A percentile compares a stretch with the other conserved stretches of the same genome.
phyloP scores from a whole-genome alignment of 2,888 invertebrate genomes.

The Sinotaia quadrata region DNA sequence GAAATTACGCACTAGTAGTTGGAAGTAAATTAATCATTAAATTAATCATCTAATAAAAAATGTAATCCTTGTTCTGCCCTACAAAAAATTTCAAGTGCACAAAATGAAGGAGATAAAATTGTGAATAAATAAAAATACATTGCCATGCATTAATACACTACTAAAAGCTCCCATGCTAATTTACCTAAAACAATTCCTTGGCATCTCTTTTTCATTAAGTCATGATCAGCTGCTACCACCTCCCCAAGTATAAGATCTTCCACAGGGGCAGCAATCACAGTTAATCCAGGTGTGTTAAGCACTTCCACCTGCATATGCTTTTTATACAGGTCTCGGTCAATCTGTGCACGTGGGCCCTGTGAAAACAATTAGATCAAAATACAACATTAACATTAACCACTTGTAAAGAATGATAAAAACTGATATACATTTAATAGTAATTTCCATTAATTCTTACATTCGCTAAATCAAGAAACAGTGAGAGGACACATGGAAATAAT shows the following conservation, averaged over 20 bases:
- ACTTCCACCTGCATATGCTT: constrained; percentile 82
- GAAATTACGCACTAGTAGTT: background rate
- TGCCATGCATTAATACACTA: background rate
- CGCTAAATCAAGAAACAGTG: too few species aligned
- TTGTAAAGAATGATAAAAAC: too few species aligned
- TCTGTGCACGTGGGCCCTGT: constrained; percentile 86
- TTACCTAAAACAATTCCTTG: constrained; percentile 63
- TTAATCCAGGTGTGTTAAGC: constrained; percentile 78
- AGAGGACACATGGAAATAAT: too few species aligned
- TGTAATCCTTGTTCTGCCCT: background rate
- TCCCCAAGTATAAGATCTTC: constrained; percentile 82
- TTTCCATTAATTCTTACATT: too few species aligned
- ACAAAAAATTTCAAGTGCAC: background rate
- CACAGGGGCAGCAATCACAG: constrained; percentile 81
- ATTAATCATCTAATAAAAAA: background rate
- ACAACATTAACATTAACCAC: too few species aligned
- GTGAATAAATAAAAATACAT: too few species aligned
- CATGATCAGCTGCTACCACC: constrained; percentile 29
- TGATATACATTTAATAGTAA: too few species aligned
- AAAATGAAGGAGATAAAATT: too few species aligned
- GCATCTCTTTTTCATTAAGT: constrained; percentile 50
- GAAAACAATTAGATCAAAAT: too few species aligned
- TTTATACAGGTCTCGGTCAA: constrained; percentile 87
- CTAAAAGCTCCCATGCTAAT: too few species aligned
- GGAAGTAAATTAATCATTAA: background rate